phyloP scores from a whole-genome alignment of 2,113 vertebrate species.

The Corydoras maculifer region DNA sequence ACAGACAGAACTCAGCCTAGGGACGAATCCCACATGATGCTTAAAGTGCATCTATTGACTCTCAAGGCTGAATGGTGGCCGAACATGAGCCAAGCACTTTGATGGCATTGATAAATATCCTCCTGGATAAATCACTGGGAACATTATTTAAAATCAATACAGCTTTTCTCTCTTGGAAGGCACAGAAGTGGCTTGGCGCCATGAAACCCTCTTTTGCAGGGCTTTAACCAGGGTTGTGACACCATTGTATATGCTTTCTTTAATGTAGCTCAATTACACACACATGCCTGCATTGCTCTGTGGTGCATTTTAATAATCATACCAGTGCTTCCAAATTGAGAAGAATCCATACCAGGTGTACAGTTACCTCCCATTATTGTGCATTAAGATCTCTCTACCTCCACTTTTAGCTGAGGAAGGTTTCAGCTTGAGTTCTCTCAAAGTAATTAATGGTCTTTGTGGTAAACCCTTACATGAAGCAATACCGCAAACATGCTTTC shows the following conservation, averaged over 20 bases:
- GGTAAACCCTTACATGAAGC: not conserved
- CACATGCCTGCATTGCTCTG: not conserved
- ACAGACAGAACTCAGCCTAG: not conserved
- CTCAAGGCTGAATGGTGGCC: constrained; percentile 7
- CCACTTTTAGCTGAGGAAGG: too few species aligned
- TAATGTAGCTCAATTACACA: constrained; percentile 36
- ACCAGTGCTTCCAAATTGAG: constrained; percentile 12
- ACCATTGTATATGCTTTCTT: constrained; percentile 23
- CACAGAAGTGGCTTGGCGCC: constrained; percentile 28
- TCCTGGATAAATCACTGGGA: constrained; percentile 33
- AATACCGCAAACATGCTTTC: too few species aligned
- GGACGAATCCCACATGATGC: not conserved
- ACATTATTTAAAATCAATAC: constrained; percentile 45
- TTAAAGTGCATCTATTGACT: constrained; percentile 32
- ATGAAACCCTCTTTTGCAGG: constrained; percentile 19
- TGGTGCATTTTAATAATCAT: constrained; percentile 33
- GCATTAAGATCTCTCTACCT: not conserved
- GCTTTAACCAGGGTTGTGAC: constrained; percentile 13
- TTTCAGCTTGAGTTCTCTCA: too few species aligned
- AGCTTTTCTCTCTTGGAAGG: constrained; percentile 26
- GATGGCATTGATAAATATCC: constrained; percentile 39
- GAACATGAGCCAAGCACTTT: constrained; percentile 26
- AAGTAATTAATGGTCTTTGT: not conserved
- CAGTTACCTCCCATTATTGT: constrained; percentile 14
- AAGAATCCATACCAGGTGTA: constrained; percentile 24